Evolutionary conservation across 2,113 vertebrate species (phyloP).

Genomic region (rabbit (Oryctolagus cuniculus)): mOryCun1.1 NC_091438.1:58294001-58294500

Average conservation of each 20-base stretch:
- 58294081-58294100: not conserved
- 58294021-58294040: not conserved
- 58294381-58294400: not conserved
- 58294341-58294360: not conserved
- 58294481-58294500: not conserved
- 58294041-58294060: not conserved
- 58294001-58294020: too few relatives aligned
- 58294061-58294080: not conserved
- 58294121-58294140: not conserved
- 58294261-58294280: not conserved
- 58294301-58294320: not conserved
- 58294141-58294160: not conserved
- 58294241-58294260: not conserved
- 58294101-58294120: not conserved
- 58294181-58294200: not conserved
- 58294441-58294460: not conserved
- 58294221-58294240: not conserved
- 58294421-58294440: not conserved
- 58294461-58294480: not conserved
- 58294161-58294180: not conserved
- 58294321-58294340: not conserved
- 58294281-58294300: not conserved
- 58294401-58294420: not conserved
- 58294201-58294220: not conserved
- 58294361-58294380: not conserved